Evolutionary conservation across 2,888 invertebrate species (phyloP).

Genomic region (Andrena marginata): DNA sequence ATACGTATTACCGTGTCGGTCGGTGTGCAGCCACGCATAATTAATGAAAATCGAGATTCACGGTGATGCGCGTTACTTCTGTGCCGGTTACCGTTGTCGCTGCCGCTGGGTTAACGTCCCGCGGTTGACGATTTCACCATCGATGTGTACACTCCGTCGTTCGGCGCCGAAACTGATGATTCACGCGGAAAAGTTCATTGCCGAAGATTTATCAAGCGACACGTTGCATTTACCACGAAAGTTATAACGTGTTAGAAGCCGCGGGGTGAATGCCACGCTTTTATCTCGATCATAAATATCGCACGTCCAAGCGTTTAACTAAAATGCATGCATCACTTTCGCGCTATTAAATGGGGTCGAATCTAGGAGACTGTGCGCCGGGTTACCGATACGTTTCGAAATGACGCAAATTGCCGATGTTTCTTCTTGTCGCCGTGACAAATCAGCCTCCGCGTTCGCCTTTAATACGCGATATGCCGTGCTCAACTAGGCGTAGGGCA

Average conservation of each 20-base stretch:
- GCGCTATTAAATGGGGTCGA: slow-evolving; percentile 13
- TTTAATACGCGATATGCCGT: no score
- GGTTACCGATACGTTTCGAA: no score
- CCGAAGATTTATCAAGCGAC: slow-evolving; percentile 2
- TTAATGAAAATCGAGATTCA: slow-evolving; percentile 66
- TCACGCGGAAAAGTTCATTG: slow-evolving; percentile 15
- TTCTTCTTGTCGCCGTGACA: no score
- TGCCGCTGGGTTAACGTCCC: slow-evolving; percentile 26
- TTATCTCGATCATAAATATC: slow-evolving; percentile 5
- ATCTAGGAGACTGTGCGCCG: neutral
- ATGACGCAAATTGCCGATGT: no score
- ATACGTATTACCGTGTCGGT: slow-evolving; percentile 45
- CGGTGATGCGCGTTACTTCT: slow-evolving; percentile 29
- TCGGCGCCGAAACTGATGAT: slow-evolving; percentile 8
- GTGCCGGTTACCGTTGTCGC: neutral
- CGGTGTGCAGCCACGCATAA: slow-evolving; percentile 57
- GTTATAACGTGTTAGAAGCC: slow-evolving; percentile 1
- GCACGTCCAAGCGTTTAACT: neutral
- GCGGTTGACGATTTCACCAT: slow-evolving; percentile 47
- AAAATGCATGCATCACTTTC: neutral
- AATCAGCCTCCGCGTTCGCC: no score
- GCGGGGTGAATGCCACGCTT: neutral
- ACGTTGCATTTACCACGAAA: neutral
- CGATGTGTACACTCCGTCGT: slow-evolving; percentile 9
- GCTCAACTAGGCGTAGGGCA: neutral